phyloP scores from a whole-genome alignment of 2,113 vertebrate genomes.

The Anas platyrhynchos region DNA sequence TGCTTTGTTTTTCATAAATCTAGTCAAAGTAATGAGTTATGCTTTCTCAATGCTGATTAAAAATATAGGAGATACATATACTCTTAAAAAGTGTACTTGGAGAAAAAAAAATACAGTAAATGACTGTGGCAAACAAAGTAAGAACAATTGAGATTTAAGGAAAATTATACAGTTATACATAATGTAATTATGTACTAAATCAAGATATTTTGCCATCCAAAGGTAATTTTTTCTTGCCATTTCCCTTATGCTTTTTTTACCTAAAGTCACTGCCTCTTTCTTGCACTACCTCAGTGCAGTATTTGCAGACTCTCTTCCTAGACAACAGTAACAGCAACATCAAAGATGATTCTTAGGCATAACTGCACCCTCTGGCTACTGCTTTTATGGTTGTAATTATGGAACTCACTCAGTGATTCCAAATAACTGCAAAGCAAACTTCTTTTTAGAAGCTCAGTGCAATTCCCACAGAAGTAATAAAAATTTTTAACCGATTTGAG shows the following conservation, averaged over 20 bases:
- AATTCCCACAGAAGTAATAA: not conserved
- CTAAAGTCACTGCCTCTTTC: not conserved
- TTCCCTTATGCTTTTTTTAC: not conserved
- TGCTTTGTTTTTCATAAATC: not conserved
- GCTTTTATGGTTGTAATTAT: not conserved
- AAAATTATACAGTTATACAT: not conserved
- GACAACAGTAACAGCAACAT: not conserved
- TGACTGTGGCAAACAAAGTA: not conserved
- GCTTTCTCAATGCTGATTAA: not conserved
- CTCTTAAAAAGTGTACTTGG: rapidly evolving
- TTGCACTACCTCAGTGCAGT: not conserved
- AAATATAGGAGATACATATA: not conserved
- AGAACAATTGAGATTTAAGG: not conserved
- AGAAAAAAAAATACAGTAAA: not conserved
- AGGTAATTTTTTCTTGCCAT: not conserved
- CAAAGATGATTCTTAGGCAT: not conserved
- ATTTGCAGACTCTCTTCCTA: not conserved
- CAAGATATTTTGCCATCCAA: not conserved
- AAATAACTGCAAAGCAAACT: not conserved
- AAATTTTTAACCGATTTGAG: not conserved
- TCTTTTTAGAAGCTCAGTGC: not conserved
- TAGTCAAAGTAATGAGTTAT: not conserved
- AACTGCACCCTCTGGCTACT: not conserved
- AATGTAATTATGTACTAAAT: not conserved
- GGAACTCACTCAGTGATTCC: not conserved